Evolutionary conservation across 2,113 vertebrate species (phyloP).

Genomic region (Myotis yumanensis): DNA sequence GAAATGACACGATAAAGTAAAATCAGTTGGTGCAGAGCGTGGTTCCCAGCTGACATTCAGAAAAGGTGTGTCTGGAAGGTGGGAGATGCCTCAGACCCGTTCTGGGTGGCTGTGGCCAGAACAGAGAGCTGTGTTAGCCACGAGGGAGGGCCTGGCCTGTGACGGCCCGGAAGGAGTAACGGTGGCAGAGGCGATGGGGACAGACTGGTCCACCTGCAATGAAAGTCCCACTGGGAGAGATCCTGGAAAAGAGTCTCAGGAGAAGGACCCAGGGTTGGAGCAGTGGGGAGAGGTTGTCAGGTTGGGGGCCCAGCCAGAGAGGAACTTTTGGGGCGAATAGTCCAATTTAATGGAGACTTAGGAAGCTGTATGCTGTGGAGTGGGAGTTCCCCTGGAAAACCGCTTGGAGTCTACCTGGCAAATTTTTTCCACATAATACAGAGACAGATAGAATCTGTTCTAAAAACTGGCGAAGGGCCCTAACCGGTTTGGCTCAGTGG

Average conservation of each 20-base stretch:
- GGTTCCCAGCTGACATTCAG: background rate
- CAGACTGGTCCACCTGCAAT: background rate
- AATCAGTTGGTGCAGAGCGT: background rate
- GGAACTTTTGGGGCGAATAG: background rate
- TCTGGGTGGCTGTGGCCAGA: background rate
- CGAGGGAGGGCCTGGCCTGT: background rate
- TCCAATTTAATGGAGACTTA: background rate
- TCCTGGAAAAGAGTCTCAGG: background rate
- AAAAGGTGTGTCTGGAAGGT: background rate
- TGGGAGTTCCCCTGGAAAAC: background rate
- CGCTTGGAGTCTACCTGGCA: background rate
- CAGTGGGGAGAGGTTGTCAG: background rate
- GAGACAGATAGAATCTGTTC: background rate
- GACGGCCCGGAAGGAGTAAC: background rate
- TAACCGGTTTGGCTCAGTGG: no score
- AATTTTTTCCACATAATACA: background rate
- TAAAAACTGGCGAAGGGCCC: background rate
- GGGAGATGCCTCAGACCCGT: background rate
- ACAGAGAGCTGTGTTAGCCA: background rate
- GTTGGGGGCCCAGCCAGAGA: background rate
- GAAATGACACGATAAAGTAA: background rate
- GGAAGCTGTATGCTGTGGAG: background rate
- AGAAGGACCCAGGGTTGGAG: background rate
- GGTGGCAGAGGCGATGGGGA: background rate
- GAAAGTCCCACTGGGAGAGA: background rate